Evolutionary conservation across 2,113 vertebrate species (phyloP).

Genomic region (Antennarius striatus): DNA sequence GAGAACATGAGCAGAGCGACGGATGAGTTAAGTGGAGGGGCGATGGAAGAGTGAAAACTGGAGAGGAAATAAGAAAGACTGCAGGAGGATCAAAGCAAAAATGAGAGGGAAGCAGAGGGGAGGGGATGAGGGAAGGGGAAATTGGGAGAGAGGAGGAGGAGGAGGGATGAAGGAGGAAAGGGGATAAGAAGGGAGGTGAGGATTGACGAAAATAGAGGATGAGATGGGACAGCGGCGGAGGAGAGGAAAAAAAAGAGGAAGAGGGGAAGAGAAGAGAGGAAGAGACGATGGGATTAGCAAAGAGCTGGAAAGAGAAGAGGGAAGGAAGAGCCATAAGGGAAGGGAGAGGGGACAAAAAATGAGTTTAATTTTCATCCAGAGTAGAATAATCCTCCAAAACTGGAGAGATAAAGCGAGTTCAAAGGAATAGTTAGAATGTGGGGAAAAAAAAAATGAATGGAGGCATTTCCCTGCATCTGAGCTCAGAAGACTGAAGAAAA

Average conservation of each 20-base stretch:
- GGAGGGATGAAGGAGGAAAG: conserved; percentile 44
- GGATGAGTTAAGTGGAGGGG: too few relatives aligned
- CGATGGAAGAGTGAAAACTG: conserved; percentile 7
- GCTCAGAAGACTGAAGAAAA: conserved; percentile 24
- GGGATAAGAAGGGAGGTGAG: conserved; percentile 39
- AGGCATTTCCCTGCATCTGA: conserved; percentile 20
- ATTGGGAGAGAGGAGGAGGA: conserved; percentile 30
- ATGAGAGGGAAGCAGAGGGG: conserved; percentile 1
- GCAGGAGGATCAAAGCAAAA: conserved; percentile 35
- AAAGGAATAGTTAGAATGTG: conserved; percentile 53
- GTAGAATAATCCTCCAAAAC: conserved; percentile 68
- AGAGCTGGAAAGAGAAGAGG: conserved; percentile 41
- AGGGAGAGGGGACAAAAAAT: conserved; percentile 36
- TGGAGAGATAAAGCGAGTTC: conserved; percentile 64
- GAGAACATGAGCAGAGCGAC: neutral
- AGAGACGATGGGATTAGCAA: conserved; percentile 59
- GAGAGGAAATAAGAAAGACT: conserved; percentile 15
- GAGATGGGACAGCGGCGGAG: conserved; percentile 41
- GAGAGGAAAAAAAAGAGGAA: conserved; percentile 26
- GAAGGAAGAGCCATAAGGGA: conserved; percentile 35
- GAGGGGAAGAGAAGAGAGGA: conserved; percentile 15
- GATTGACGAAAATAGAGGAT: conserved; percentile 43
- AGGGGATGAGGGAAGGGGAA: conserved; percentile 30
- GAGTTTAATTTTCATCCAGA: conserved; percentile 55
- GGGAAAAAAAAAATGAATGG: neutral